phyloP scores from a whole-genome alignment of 2,113 vertebrate species.

The Polyodon spathula region DNA sequence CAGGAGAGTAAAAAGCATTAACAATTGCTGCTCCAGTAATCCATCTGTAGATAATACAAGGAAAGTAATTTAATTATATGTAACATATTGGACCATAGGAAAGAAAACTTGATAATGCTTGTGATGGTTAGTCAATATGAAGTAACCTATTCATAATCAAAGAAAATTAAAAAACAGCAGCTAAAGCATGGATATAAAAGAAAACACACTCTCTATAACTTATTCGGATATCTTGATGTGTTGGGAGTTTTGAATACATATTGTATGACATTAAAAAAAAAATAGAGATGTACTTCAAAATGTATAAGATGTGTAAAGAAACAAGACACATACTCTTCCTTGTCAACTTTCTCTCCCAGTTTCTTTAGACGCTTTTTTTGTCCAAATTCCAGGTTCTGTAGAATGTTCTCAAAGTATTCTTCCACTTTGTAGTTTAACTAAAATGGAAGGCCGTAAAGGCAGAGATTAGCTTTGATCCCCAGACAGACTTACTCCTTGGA shows the following conservation, averaged over 20 bases:
- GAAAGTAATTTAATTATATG: not conserved
- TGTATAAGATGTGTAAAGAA: not conserved
- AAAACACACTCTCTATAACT: too few relatives aligned
- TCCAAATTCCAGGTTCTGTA: conserved; percentile 68
- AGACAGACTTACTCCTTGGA: too few relatives aligned
- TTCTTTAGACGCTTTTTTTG: conserved; percentile 84
- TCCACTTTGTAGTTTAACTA: conserved; percentile 77
- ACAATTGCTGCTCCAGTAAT: conserved; percentile 88
- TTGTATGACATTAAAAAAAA: too few relatives aligned
- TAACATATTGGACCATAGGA: not conserved
- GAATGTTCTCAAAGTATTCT: conserved; percentile 87
- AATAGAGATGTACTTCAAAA: too few relatives aligned
- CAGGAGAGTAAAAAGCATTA: conserved; percentile 91
- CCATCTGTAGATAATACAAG: conserved; percentile 64
- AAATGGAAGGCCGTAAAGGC: conserved; percentile 16
- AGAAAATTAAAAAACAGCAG: too few relatives aligned
- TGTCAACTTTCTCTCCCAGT: conserved; percentile 84
- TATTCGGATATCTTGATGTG: too few relatives aligned
- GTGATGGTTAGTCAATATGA: too few relatives aligned
- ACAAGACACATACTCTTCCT: conserved; percentile 76
- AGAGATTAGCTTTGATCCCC: too few relatives aligned
- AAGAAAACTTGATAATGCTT: too few relatives aligned
- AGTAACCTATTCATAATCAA: too few relatives aligned
- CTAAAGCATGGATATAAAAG: too few relatives aligned
- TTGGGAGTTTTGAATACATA: too few relatives aligned